phyloP scores from a whole-genome alignment of 2,113 vertebrate species.

The human region DNA sequence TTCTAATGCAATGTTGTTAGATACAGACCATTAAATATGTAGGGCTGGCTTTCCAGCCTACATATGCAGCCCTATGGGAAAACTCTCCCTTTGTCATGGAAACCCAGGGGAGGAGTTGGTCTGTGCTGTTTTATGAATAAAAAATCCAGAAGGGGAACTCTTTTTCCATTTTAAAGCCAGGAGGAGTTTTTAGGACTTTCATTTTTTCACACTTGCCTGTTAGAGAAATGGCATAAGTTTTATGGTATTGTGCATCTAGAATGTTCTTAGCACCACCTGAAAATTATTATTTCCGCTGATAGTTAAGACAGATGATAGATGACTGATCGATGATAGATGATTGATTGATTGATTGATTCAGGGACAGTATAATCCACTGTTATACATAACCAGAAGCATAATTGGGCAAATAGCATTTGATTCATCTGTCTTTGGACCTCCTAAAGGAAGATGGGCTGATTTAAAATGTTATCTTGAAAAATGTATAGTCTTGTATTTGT shows the following conservation, averaged over 20 bases:
- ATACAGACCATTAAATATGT: conserved; percentile 62
- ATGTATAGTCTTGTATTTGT: not conserved
- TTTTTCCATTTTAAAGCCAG: conserved; percentile 35
- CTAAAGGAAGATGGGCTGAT: not conserved
- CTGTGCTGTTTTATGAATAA: conserved; percentile 38
- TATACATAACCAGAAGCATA: not conserved
- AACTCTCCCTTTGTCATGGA: conserved; percentile 49
- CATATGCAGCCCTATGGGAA: not conserved
- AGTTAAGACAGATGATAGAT: not conserved
- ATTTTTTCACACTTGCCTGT: not conserved
- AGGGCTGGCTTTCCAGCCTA: conserved; percentile 43
- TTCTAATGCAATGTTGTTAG: conserved; percentile 70
- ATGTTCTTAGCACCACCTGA: not conserved
- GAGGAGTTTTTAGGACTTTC: not conserved
- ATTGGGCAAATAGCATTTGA: not conserved
- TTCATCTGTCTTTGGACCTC: not conserved
- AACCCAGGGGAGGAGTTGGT: not conserved
- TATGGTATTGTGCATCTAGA: not conserved
- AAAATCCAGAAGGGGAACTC: not conserved
- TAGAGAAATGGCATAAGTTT: not conserved
- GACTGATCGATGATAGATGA: not conserved
- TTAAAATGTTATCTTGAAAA: not conserved
- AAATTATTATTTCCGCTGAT: not conserved
- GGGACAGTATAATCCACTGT: not conserved
- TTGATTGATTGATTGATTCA: not conserved